Evolutionary conservation across 1,140 invertebrate genomes (phyloP).

Genomic region (Drosophila bipectinata): DNA sequence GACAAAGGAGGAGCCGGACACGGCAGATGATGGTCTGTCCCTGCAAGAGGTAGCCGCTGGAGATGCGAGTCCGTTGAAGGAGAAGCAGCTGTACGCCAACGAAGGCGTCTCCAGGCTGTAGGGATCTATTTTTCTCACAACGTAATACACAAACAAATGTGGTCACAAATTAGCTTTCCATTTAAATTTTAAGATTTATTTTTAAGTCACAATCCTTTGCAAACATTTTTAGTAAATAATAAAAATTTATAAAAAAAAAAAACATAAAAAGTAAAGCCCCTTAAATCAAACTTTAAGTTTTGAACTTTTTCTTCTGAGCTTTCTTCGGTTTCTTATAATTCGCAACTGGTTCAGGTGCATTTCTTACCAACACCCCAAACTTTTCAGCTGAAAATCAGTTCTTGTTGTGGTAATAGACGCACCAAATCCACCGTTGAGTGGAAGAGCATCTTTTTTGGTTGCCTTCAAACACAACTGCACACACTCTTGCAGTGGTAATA

Average conservation of each 20-base stretch:
- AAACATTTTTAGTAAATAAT: no score
- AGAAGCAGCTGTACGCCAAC: conserved; percentile 62
- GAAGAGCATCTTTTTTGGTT: no score
- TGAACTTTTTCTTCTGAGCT: conserved; percentile 24
- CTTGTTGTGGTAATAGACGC: background rate
- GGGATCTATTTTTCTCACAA: background rate
- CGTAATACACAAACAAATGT: background rate
- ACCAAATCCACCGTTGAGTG: background rate
- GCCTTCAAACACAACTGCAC: no score
- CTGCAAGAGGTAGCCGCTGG: conserved; percentile 20
- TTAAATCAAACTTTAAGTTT: no score
- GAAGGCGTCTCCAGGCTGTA: conserved; percentile 72
- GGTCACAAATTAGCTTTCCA: background rate
- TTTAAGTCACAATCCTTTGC: background rate
- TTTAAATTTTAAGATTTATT: background rate
- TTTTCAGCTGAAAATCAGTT: no score
- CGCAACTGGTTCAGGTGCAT: no score
- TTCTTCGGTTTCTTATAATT: background rate
- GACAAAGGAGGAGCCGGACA: background rate
- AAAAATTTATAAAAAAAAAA: no score
- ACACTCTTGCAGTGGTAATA: no score
- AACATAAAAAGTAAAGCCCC: no score
- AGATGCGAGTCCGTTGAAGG: background rate
- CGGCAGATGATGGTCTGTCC: conserved; percentile 12
- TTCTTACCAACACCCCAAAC: no score